Conservation (phyloP, 1,140 invertebrate species). For the Sitophilus oryzae region DNA sequence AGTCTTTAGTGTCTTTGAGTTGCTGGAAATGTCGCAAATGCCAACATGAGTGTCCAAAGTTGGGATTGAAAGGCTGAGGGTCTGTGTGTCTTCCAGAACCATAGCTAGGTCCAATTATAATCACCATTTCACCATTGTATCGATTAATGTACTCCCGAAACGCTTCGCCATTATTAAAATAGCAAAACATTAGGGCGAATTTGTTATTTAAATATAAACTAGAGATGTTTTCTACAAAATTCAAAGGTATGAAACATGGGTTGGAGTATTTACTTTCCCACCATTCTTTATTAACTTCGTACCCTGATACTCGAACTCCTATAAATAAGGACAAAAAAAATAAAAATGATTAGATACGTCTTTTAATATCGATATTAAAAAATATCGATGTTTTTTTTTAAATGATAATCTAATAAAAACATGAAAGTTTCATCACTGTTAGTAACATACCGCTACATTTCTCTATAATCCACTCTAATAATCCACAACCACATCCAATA, state of each 20-base stretch:
- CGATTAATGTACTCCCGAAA: constrained; percentile 59
- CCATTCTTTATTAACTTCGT: constrained; percentile 57
- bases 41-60: constrained; percentile 43
- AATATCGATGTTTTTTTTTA: background rate
- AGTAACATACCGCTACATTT: constrained; percentile 44
- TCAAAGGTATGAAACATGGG: constrained; percentile 48
- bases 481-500: constrained; percentile 53
- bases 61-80: constrained; percentile 56
- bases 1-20: constrained; percentile 47
- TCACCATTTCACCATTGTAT: constrained; percentile 54
- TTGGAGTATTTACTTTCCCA: constrained; percentile 56
- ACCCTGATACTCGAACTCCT: constrained; percentile 48
- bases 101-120: constrained; percentile 66
- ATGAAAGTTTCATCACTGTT: constrained; percentile 10
- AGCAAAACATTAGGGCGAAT: constrained; percentile 64
- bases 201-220: constrained; percentile 36
- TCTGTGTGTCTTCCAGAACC: constrained; percentile 58
- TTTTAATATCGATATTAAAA: background rate
- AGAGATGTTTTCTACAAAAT: constrained; percentile 41
- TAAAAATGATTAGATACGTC: background rate
- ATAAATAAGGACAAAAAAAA: constrained; percentile 15
- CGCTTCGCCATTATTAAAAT: constrained; percentile 63
- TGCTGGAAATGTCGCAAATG: constrained; percentile 35
- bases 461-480: constrained; percentile 53
- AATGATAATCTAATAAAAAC: background rate